These are phyloP conservation scores for Manduca sexta DNA, from an alignment of 1,140 invertebrate species.

Conservation along the genomic window DNA sequence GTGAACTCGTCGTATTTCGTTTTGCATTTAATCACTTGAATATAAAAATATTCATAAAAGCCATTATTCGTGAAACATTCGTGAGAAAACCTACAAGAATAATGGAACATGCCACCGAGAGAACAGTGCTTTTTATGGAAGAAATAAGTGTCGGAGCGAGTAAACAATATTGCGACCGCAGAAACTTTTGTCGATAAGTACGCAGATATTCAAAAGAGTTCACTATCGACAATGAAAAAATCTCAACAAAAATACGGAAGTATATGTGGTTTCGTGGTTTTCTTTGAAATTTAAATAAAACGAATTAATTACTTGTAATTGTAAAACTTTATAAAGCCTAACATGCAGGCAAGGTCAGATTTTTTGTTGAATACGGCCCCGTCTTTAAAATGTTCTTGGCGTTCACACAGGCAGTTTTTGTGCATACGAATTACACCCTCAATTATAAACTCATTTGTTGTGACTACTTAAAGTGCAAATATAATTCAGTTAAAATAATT, in stretches of 20 bases:
- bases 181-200: slow-evolving; percentile 8
- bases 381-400: background rate
- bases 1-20: background rate
- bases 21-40: slow-evolving; percentile 1
- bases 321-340: slow-evolving; percentile 8
- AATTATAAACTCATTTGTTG: no score
- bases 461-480: no score
- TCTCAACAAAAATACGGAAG: slow-evolving; percentile 50
- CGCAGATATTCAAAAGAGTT: slow-evolving; percentile 12
- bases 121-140: background rate
- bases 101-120: background rate
- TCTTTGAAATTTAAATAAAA: slow-evolving; percentile 23
- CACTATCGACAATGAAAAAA: slow-evolving; percentile 30
- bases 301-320: slow-evolving; percentile 2
- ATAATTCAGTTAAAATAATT: no score
- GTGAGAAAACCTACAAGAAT: slow-evolving; percentile 6
- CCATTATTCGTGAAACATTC: background rate
- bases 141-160: background rate
- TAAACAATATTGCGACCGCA: background rate
- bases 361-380: slow-evolving; percentile 2
- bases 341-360: slow-evolving; percentile 8
- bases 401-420: no score
- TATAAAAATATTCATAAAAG: slow-evolving; percentile 2
- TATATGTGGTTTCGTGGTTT: slow-evolving; percentile 47
- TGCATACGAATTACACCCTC: no score